Base-by-base conservation (phyloP, 2,888 invertebrate genomes). In the Melinopterus prodromus region DNA sequence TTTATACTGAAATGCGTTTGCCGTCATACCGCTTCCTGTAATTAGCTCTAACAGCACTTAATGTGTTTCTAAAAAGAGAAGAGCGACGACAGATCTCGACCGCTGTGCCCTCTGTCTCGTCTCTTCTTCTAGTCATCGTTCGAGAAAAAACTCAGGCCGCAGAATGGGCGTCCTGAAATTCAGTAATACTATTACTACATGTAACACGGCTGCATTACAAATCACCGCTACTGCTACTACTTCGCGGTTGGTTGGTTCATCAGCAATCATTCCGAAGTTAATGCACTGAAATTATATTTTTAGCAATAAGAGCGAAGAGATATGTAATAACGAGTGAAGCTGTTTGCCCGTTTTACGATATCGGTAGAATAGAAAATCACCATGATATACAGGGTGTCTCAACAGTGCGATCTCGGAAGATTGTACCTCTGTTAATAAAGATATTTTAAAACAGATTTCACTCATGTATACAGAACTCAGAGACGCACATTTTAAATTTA, bases 11-110 rank as follows among this genome's bases (percentile, higher is more conserved):
- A 74, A 74, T 36, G 35, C 53, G 12, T 53, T 53, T 53, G 53
- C 53, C 74, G 74, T 74, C 74, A 9, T 36, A 35, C 36, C 37
- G 35, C 74, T 74, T 74, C 74, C 74, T 74, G 74, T 74, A 74
- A 74, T 74, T 74, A 74, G 36, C 74, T 37, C 74, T 74, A 74
- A 74, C 74, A 74, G 74, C 74, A 74, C 74, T 74, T 74, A 74
- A 74, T 74, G 74, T 35, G 74, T 74, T 74, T 26, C 74, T n/a
- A 74, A 74, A 74, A 74, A 74, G 37, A 26, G 36, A 74, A 74
- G 6, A 74, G 53, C 53, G 12, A 53, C 53, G 53, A 53, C 53
- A 12, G 26, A 26, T 26, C 26, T 26, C 26, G 26, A 26, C 26
- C 26, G 26, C 26, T 26, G 12, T 53, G 53, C 53, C 53, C 53